Evolutionary conservation across 2,888 invertebrate genomes (phyloP).

Genomic region (Andrena chrysosceles): DNA sequence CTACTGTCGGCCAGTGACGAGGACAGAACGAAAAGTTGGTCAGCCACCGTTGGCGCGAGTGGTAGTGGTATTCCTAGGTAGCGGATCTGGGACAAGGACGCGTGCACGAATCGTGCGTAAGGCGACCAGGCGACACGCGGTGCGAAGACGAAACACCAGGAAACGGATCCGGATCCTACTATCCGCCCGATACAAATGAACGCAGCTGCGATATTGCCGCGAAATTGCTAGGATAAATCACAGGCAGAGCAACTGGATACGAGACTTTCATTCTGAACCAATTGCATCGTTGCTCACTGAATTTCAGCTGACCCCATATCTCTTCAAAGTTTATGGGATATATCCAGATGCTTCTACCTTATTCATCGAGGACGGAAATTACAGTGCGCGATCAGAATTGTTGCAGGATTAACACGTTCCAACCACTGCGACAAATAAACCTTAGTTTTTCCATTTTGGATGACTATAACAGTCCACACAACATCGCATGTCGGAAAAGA

Average conservation of each 20-base stretch:
- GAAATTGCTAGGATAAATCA: conserved; percentile 8
- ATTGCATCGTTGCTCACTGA: too few species aligned
- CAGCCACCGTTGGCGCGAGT: conserved; percentile 68
- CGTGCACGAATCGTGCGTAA: conserved; percentile 68
- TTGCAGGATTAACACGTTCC: too few species aligned
- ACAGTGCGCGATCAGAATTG: too few species aligned
- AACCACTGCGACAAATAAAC: too few species aligned
- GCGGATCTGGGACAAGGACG: conserved; percentile 82
- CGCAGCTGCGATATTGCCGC: not conserved
- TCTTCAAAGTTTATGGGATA: not conserved
- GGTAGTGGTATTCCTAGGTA: conserved; percentile 73
- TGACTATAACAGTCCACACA: too few species aligned
- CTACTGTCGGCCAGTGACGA: conserved; percentile 71
- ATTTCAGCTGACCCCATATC: not conserved
- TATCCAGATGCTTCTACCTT: too few species aligned
- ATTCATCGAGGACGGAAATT: too few species aligned
- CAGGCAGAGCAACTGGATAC: not conserved
- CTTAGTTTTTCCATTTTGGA: too few species aligned
- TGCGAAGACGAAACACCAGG: conserved; percentile 44
- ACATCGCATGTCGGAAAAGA: too few species aligned
- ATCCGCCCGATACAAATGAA: conserved; percentile 16
- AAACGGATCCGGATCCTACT: conserved; percentile 22
- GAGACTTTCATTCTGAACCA: not conserved
- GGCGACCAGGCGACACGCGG: conserved; percentile 45
- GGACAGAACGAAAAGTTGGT: conserved; percentile 76